These are phyloP conservation scores for Acanthornis magna DNA, from an alignment of 2,797 vertebrate species.

Conservation along the genomic window DNA sequence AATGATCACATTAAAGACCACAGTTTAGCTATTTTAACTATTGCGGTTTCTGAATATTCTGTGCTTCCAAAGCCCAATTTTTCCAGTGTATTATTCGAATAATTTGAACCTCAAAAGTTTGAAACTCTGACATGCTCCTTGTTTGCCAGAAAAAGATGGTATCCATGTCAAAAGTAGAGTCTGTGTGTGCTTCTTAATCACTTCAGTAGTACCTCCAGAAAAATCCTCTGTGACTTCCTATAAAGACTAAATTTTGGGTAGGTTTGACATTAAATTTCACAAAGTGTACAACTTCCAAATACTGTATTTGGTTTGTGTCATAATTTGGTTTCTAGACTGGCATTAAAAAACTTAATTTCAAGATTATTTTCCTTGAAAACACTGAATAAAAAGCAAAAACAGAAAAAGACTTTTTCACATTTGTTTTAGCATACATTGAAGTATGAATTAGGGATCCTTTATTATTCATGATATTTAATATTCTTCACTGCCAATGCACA, in stretches of 20 bases:
- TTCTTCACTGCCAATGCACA: not conserved
- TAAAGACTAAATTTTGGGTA: slow-evolving; percentile 33
- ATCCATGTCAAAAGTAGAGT: not conserved
- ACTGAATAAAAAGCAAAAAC: not conserved
- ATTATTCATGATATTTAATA: not conserved
- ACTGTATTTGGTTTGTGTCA: slow-evolving; percentile 13
- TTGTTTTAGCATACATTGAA: not conserved
- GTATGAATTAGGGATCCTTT: not conserved
- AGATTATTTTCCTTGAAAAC: not conserved
- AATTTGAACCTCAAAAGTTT: not conserved
- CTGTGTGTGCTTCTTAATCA: not conserved
- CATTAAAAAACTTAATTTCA: not conserved
- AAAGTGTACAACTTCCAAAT: not conserved
- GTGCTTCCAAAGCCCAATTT: not conserved
- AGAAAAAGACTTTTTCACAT: not conserved
- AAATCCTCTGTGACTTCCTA: not conserved
- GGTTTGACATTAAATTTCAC: slow-evolving; percentile 45
- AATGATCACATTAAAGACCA: not conserved
- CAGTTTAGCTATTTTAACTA: not conserved
- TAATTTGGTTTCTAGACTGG: not conserved
- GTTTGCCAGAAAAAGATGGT: not conserved
- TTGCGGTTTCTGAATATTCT: not conserved
- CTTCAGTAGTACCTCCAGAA: not conserved
- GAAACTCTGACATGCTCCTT: not conserved
- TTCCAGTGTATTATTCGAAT: not conserved